phyloP scores from a whole-genome alignment of 1,140 invertebrate genomes.

The Papilio polyxenes region DNA sequence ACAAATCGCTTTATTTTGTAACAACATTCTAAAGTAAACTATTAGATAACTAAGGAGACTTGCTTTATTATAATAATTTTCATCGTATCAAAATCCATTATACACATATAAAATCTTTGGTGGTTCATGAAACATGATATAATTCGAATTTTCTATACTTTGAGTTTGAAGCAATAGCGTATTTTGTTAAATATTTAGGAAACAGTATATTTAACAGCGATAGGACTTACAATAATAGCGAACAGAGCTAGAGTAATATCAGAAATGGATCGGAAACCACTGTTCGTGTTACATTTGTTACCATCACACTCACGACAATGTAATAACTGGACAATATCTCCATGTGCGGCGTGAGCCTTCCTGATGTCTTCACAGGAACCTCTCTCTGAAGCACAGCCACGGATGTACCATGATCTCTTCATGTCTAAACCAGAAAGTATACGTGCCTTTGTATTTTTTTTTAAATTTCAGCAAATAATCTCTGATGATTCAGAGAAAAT shows the following conservation, averaged over 20 bases:
- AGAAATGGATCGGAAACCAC: conserved; percentile 50
- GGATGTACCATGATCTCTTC: conserved; percentile 57
- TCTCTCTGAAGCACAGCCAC: conserved; percentile 65
- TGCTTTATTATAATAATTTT: background rate
- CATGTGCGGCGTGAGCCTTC: conserved; percentile 47
- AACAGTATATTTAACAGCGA: conserved; percentile 58
- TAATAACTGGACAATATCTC: conserved; percentile 52
- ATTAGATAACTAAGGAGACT: conserved; percentile 24
- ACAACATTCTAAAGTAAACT: conserved; percentile 32
- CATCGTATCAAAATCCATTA: background rate
- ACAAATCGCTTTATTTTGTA: conserved; percentile 38
- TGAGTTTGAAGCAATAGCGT: background rate
- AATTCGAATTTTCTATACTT: background rate
- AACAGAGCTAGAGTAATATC: conserved; percentile 55
- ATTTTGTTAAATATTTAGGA: conserved; percentile 45
- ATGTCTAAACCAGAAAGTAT: conserved; percentile 52
- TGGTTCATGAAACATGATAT: background rate
- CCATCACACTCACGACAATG: conserved; percentile 63
- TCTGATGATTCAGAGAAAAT: background rate
- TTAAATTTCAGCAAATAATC: background rate
- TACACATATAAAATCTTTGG: conserved; percentile 18
- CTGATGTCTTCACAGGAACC: conserved; percentile 61
- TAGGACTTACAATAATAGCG: conserved; percentile 54
- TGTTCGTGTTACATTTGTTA: conserved; percentile 60
- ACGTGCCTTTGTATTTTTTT: background rate